Percentiles rank a stretch among this genome's conserved stretches.
These are phyloP conservation scores for Drosophila insularis DNA, from an alignment of 1,140 invertebrate genomes.

Conservation along the genomic window DNA sequence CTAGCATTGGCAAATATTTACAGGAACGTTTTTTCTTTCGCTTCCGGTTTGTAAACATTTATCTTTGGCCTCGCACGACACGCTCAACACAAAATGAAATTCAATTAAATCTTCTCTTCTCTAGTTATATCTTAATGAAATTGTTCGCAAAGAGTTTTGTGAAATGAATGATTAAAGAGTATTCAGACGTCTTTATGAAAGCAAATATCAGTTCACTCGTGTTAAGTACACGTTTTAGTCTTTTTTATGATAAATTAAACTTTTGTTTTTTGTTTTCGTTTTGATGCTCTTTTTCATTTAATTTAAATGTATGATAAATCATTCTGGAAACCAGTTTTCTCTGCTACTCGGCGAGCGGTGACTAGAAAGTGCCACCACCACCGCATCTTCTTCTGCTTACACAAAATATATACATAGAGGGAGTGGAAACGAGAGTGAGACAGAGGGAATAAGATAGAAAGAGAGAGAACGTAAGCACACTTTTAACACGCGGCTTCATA, in stretches of 20 bases:
- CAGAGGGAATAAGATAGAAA: constrained; percentile 46
- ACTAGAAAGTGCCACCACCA: constrained; percentile 76
- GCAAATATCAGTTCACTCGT: neutral
- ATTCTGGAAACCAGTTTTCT: constrained; percentile 71
- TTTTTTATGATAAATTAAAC: constrained; percentile 79
- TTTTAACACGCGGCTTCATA: constrained; percentile 69
- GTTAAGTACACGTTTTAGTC: constrained; percentile 76
- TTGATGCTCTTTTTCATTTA: constrained; percentile 65
- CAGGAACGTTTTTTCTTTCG: no score
- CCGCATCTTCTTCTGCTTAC: constrained; percentile 47
- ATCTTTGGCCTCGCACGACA: no score
- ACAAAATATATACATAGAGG: constrained; percentile 28
- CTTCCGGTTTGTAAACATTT: no score
- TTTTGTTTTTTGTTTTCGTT: constrained; percentile 50
- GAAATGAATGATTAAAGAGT: constrained; percentile 4
- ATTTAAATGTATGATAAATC: constrained; percentile 80
- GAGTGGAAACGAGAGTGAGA: constrained; percentile 49
- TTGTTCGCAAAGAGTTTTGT: neutral
- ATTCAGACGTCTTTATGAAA: neutral
- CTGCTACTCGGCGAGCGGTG: constrained; percentile 47
- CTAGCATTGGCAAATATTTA: no score
- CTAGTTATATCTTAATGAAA: no score
- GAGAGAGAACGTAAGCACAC: constrained; percentile 53
- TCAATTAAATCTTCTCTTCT: no score
- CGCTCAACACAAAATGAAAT: no score